Base-by-base conservation (phyloP, 2,888 invertebrate species). In the Daptonema setosum region DNA sequence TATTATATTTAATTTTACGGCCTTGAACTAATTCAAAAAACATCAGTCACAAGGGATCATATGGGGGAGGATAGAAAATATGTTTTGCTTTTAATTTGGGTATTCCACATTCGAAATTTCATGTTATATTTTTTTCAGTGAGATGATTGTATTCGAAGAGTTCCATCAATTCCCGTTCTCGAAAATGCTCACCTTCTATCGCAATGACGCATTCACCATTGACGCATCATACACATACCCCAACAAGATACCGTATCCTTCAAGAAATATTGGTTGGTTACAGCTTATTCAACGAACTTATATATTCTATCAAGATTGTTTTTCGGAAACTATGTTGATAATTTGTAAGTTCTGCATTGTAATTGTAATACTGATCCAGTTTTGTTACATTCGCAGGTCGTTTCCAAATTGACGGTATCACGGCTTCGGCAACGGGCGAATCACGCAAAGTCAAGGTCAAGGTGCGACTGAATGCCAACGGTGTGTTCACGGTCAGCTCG, bases 371-470 rank as follows among this genome's bases (percentile, higher is more conserved):
- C n/a, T n/a, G n/a, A n/a, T n/a, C n/a, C n/a, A n/a, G n/a, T n/a
- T n/a, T n/a, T n/a, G n/a, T n/a, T n/a, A n/a, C n/a, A n/a, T n/a
- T n/a, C 61, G n/a, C 54, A 75, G 75, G 75, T 35, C 60, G 64
- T 22, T 77, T 73, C 63, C 66, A 64, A 26, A 68, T 77, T 1
- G 66, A 65, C 54, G 72, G 73, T 24, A 72, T 95, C 3, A 82
- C 82, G 64, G 85, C 93, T 2, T 83, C 82, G 29, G 73, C 83
- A 0, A 85, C 85, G 60, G 90, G 90, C 30, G 87, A 87, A 67
- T 80, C 83, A n/a, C 83, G 87, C 61, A 93, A 90, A 73, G 83
- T 95, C 1, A 93, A 91, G 75, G 82, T 95, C 3, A 93, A 91
- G 76, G 83, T 95, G 5, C 80, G 91, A 64, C 79, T 97, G 56